A percentile compares a stretch with the other conserved stretches of the same genome.
phyloP scores from a whole-genome alignment of 2,888 invertebrate genomes.

The Chirona hameri region DNA sequence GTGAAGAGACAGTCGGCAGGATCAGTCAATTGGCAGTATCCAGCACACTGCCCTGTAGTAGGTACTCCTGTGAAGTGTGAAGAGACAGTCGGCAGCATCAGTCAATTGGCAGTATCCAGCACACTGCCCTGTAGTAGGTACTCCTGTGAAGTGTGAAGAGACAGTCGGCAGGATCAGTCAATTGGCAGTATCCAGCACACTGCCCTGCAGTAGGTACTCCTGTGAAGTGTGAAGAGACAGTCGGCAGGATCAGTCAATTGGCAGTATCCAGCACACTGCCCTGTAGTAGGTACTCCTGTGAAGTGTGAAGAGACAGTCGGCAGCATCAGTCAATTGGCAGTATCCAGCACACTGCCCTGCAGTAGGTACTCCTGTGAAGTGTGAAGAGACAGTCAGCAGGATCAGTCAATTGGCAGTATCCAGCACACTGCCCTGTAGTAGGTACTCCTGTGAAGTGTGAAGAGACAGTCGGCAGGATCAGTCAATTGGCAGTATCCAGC shows the following conservation, averaged over 20 bases:
- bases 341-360: slow-evolving; percentile 89
- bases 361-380: slow-evolving; percentile 76
- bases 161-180: too few relatives aligned
- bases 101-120: slow-evolving; percentile 82
- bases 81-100: too few relatives aligned
- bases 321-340: too few relatives aligned
- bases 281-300: slow-evolving; percentile 84
- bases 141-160: slow-evolving; percentile 61
- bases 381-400: too few relatives aligned
- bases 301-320: too few relatives aligned
- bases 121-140: slow-evolving; percentile 91
- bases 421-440: slow-evolving; percentile 87
- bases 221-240: slow-evolving; percentile 52
- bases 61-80: slow-evolving; percentile 66
- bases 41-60: slow-evolving; percentile 87
- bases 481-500: slow-evolving; percentile 82
- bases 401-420: slow-evolving; percentile 89
- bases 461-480: too few relatives aligned
- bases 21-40: slow-evolving; percentile 89
- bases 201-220: slow-evolving; percentile 89
- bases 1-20: too few relatives aligned
- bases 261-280: slow-evolving; percentile 89
- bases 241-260: too few relatives aligned
- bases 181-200: slow-evolving; percentile 86
- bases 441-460: slow-evolving; percentile 66